These are phyloP conservation scores for Hemiscyllium ocellatum DNA, from an alignment of 2,113 vertebrate species.

Conservation along the genomic window DNA sequence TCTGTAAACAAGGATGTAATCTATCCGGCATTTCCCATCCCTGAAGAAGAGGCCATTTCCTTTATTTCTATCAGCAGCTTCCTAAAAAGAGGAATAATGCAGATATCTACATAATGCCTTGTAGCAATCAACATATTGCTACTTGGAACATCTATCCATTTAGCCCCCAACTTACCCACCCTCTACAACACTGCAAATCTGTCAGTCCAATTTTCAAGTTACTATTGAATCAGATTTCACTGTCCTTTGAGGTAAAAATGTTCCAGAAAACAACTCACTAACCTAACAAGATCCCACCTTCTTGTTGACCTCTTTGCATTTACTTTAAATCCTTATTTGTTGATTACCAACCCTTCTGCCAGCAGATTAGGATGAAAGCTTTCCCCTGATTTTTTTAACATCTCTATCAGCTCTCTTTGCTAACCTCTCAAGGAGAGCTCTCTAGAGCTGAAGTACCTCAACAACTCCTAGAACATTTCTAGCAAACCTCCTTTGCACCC, in stretches of 20 bases:
- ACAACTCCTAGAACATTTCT: not conserved
- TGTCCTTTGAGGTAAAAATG: not conserved
- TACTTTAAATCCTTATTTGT: not conserved
- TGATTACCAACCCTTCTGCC: not conserved
- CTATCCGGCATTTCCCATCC: constrained; percentile 79
- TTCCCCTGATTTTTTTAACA: not conserved
- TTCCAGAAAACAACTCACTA: not conserved
- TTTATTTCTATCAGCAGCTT: constrained; percentile 61
- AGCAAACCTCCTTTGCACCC: not conserved
- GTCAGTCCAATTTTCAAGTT: not conserved
- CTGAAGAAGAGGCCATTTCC: constrained; percentile 75
- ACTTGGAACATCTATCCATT: not conserved
- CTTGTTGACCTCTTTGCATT: not conserved
- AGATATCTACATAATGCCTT: not conserved
- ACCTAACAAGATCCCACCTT: not conserved
- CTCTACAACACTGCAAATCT: not conserved
- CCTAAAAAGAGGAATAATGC: constrained; percentile 56
- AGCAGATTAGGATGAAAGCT: not conserved
- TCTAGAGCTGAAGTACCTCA: not conserved
- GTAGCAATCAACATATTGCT: not conserved
- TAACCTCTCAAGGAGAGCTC: not conserved
- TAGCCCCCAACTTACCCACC: too few species aligned
- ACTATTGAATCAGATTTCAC: not conserved
- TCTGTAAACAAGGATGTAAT: constrained; percentile 87
- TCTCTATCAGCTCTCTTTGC: not conserved